Base-by-base conservation (phyloP, 1,140 invertebrate genomes). In the Thereuonema tuberculata region DNA sequence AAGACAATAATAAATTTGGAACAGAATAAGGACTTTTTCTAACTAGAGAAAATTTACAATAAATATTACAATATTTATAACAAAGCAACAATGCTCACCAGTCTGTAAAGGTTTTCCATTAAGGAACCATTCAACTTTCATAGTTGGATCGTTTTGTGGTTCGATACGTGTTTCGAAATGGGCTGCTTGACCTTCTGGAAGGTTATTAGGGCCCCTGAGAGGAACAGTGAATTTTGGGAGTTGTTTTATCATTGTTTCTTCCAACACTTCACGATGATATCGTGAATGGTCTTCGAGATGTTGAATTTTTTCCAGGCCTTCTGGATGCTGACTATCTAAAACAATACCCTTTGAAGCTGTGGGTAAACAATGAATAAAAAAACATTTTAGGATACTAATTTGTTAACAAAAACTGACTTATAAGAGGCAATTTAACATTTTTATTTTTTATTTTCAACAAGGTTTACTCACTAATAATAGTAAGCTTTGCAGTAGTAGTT, bases 81-180 rank as follows among this genome's bases (percentile, higher is more conserved):
- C n/a, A n/a, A n/a, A n/a, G n/a, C n/a, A n/a, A n/a, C n/a, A n/a
- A n/a, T n/a, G n/a, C n/a, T n/a, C n/a, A 24, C 75, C 77, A 2
- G 59, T 56, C 29, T 37, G 29, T 43, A 60, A 20, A 3, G 86
- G 77, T 69, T 86, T 85, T 12, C 88, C 88, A 74, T 95, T 93
- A 67, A 88, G 87, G 67, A 89, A 92, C 90, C 90, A 93, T 74
- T 93, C 89, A 61, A 90, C 77, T 56, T 79, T 81, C 82, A 97
- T 83, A 1, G 83, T 86, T 2, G 89, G 76, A 73, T 97, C 93
- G 69, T 82, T 92, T 70, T 91, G 87, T 1, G 93, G 93, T 69
- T 96, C 92, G 46, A 95, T 84, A 59, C 91, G 84, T 43, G 87
- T 89, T 78, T 98, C 94, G 70, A 98, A 98, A 70, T 98, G 93